Conservation (phyloP, 2,113 vertebrate genomes). For the Psephotus haematonotus region DNA sequence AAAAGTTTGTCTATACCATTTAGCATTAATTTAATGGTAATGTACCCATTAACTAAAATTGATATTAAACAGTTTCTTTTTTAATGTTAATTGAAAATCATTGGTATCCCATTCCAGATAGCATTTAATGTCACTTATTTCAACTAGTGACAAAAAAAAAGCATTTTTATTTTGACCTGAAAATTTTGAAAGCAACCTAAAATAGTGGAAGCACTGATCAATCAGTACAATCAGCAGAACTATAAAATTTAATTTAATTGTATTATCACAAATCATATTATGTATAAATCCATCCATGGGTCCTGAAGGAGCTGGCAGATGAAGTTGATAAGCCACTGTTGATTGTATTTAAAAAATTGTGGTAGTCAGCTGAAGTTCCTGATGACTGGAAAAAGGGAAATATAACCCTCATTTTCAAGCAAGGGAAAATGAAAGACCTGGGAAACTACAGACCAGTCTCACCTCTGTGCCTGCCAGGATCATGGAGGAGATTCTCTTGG, state of each 20-base stretch:
- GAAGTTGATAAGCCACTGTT: neutral
- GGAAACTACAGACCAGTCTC: neutral
- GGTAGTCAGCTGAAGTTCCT: neutral
- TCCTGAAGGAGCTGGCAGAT: neutral
- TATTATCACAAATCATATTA: neutral
- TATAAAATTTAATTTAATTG: neutral
- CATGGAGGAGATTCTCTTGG: neutral
- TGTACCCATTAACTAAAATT: neutral
- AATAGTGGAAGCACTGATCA: neutral
- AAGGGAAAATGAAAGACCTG: neutral
- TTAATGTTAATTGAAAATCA: conserved; percentile 66
- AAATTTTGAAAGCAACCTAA: neutral
- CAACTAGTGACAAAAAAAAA: neutral
- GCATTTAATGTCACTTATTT: conserved; percentile 25
- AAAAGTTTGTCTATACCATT: neutral
- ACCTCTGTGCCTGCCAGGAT: neutral
- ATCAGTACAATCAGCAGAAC: neutral
- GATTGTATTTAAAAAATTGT: neutral
- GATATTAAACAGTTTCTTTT: conserved; percentile 50
- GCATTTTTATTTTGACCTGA: neutral
- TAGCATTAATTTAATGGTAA: conserved; percentile 67
- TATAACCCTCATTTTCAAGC: neutral
- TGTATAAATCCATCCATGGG: neutral
- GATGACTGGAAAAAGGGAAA: neutral
- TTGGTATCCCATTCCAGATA: conserved; percentile 15